These are phyloP conservation scores for Myodes glareolus DNA, from an alignment of 2,113 vertebrate genomes.

Conservation along the genomic window DNA sequence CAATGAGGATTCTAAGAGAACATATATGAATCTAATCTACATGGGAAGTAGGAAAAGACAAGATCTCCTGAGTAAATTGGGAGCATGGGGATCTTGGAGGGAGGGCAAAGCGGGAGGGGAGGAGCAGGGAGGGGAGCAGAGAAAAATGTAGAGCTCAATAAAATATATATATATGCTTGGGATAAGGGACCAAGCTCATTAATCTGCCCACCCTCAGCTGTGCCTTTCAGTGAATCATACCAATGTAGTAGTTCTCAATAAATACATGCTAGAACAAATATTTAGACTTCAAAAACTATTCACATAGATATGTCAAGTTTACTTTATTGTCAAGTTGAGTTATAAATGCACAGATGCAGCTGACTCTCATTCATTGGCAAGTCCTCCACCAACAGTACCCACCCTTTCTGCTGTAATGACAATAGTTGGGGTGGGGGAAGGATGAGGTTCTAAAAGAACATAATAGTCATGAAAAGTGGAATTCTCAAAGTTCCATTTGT, in stretches of 20 bases:
- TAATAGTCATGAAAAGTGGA: neutral
- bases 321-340: neutral
- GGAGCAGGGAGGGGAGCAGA: too few species aligned
- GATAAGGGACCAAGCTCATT: neutral
- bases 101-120: too few species aligned
- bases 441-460: neutral
- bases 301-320: neutral
- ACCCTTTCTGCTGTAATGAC: neutral
- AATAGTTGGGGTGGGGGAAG: neutral
- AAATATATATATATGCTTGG: neutral
- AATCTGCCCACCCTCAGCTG: neutral
- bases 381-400: neutral
- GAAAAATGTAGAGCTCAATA: too few species aligned
- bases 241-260: neutral
- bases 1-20: too few species aligned
- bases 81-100: too few species aligned
- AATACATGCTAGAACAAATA: neutral
- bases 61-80: too few species aligned
- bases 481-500: neutral
- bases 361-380: slow-evolving; percentile 14
- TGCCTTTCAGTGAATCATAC: neutral
- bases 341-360: neutral
- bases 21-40: too few species aligned
- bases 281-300: neutral
- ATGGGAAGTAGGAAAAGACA: too few species aligned